Conservation (phyloP, 2,113 vertebrate genomes). For the Mesocricetus auratus region DNA sequence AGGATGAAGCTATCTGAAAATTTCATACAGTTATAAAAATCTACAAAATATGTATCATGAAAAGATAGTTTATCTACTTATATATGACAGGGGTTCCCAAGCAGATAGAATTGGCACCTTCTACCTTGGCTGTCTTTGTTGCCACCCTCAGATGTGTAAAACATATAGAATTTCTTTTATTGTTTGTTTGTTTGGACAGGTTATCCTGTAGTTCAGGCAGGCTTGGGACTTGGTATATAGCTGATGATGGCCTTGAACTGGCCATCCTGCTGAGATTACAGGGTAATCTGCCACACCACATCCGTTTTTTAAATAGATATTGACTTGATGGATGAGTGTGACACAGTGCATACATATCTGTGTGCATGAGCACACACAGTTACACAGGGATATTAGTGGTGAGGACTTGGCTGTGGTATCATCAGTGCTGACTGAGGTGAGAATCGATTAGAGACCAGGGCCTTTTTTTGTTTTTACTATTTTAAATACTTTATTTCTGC, state of each 20-base stretch:
- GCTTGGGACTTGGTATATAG: neutral
- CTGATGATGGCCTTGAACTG: neutral
- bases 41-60: neutral
- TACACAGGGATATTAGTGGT: neutral
- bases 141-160: neutral
- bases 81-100: neutral
- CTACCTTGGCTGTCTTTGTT: neutral
- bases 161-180: neutral
- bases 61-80: neutral
- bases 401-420: neutral
- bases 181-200: neutral
- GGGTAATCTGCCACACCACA: neutral
- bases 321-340: neutral
- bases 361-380: neutral
- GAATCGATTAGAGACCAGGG: neutral
- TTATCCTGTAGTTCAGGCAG: neutral
- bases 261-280: neutral
- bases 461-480: neutral
- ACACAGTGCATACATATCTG: neutral
- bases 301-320: neutral
- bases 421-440: neutral
- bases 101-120: neutral
- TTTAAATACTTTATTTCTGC: neutral
- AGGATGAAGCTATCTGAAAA: neutral
- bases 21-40: neutral